Conservation (phyloP, 2,113 vertebrate species). For the Platichthys flesus region DNA sequence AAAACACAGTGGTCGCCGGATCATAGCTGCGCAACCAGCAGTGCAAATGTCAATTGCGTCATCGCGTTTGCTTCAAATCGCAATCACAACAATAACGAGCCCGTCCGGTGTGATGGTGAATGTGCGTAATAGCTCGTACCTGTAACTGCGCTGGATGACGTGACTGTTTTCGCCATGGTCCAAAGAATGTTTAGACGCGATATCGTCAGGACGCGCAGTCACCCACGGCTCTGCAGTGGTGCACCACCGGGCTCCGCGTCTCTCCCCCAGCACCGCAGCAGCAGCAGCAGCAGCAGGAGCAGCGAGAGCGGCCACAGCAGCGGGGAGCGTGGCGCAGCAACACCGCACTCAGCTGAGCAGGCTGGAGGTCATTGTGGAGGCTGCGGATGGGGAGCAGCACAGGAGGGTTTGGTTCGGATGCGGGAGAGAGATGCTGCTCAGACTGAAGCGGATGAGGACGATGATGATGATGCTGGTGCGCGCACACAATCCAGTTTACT, state of each 20-base stretch:
- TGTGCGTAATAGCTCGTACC: constrained; percentile 54
- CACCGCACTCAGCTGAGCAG: constrained; percentile 13
- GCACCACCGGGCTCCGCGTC: constrained; percentile 34
- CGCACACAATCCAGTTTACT: constrained; percentile 34
- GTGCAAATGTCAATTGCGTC: constrained; percentile 63
- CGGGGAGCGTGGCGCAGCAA: constrained; percentile 5
- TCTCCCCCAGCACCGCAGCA: constrained; percentile 12
- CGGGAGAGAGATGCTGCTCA: neutral
- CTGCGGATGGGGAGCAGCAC: neutral
- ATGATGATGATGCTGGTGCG: constrained; percentile 39
- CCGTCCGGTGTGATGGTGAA: neutral
- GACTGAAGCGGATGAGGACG: neutral
- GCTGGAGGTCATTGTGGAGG: constrained; percentile 37
- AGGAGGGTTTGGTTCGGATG: neutral
- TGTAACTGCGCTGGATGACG: constrained; percentile 55
- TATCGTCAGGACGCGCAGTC: constrained; percentile 34
- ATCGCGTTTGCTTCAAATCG: constrained; percentile 39
- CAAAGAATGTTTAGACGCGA: constrained; percentile 4
- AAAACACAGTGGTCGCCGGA: constrained; percentile 1
- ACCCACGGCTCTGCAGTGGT: constrained; percentile 56
- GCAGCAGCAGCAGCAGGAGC: constrained; percentile 13
- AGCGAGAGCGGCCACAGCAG: neutral
- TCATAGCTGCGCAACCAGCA: constrained; percentile 34
- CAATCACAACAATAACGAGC: constrained; percentile 13
- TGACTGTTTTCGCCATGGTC: constrained; percentile 73